Percentiles rank a stretch among this genome's conserved stretches.
Evolutionary conservation across 2,888 invertebrate species (phyloP).

Genomic region (Agonopterix arenella): DNA sequence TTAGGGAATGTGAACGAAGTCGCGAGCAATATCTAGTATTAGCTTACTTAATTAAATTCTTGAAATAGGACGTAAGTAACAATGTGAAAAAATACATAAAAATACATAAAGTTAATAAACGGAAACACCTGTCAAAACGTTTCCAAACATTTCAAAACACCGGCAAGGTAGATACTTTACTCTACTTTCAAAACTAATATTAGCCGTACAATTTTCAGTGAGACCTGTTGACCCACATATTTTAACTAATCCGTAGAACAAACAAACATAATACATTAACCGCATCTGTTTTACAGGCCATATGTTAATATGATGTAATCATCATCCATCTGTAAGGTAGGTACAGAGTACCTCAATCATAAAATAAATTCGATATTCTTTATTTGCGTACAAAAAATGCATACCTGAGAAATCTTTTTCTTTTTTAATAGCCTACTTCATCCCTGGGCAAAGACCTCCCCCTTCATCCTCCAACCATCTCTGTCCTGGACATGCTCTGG

Average conservation of each 20-base stretch:
- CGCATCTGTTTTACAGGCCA: constrained; percentile 14
- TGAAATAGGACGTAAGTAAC: too few species aligned
- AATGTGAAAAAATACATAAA: background rate
- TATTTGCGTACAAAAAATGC: too few species aligned
- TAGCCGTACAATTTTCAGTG: constrained; percentile 14
- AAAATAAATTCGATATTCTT: background rate
- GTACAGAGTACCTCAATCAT: background rate
- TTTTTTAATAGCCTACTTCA: too few species aligned
- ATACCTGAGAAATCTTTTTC: too few species aligned
- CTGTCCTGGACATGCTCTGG: too few species aligned
- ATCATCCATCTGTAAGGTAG: background rate
- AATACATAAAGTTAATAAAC: too few species aligned
- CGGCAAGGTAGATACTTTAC: constrained; percentile 2
- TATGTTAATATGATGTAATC: constrained; percentile 18
- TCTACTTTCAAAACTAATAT: constrained; percentile 1
- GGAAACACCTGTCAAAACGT: background rate
- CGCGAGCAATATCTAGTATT: too few species aligned
- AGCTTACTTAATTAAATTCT: too few species aligned
- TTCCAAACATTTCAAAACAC: background rate
- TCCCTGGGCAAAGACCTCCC: too few species aligned
- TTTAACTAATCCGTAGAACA: constrained; percentile 6
- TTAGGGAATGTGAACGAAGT: too few species aligned
- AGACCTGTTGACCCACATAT: constrained; percentile 23
- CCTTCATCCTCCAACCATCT: too few species aligned
- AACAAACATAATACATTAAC: background rate